phyloP scores from a whole-genome alignment of 2,797 vertebrate genomes.

The Phataginus tetradactyla region DNA sequence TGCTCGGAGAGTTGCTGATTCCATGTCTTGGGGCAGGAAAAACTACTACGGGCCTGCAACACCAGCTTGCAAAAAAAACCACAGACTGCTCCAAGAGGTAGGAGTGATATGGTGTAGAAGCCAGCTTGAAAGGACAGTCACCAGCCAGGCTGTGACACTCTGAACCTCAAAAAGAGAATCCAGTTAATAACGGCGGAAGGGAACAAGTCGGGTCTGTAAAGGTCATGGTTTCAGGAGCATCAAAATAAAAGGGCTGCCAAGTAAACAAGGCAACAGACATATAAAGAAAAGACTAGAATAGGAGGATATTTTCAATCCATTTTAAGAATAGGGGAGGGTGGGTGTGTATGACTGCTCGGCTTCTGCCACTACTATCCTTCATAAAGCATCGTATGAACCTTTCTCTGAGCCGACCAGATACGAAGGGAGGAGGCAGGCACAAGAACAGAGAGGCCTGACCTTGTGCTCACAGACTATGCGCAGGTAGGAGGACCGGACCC shows the following conservation, averaged over 20 bases:
- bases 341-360: background rate
- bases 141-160: background rate
- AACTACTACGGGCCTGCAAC: background rate
- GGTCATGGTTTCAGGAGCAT: background rate
- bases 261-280: background rate
- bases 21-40: background rate
- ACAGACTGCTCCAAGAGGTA: background rate
- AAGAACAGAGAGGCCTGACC: too few species aligned
- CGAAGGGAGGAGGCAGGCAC: background rate
- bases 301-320: background rate
- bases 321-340: background rate
- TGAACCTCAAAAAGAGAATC: background rate
- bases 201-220: background rate
- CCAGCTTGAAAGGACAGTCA: background rate
- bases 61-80: background rate
- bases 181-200: background rate
- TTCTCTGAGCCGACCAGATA: background rate
- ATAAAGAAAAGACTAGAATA: background rate
- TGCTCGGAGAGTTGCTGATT: background rate
- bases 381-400: background rate
- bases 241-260: background rate
- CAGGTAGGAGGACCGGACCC: background rate
- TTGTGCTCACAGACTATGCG: background rate
- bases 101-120: accelerated
- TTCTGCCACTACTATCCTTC: background rate